Percentiles rank a stretch among this genome's conserved stretches.
Evolutionary conservation across 2,797 vertebrate genomes (phyloP).

Genomic region (Rhynchonycteris naso): DNA sequence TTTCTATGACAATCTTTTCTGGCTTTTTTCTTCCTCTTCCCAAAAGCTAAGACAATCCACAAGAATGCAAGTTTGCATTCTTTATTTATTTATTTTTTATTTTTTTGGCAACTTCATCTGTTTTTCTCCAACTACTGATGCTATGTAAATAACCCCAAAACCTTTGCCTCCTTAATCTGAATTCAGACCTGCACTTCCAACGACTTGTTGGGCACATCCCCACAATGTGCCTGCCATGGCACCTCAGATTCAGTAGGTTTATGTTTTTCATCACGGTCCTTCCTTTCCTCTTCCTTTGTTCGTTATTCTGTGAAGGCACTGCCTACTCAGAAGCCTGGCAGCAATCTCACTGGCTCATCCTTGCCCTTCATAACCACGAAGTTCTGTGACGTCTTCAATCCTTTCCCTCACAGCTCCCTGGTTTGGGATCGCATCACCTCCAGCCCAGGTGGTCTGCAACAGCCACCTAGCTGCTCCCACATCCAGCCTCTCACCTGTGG

Average conservation of each 20-base stretch:
- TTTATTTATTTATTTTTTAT: not conserved
- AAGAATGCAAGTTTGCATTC: conserved; percentile 13
- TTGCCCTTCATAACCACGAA: not conserved
- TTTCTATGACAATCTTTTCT: not conserved
- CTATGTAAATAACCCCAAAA: not conserved
- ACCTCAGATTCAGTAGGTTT: not conserved
- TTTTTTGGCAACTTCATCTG: not conserved
- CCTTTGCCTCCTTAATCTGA: not conserved
- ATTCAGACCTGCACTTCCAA: not conserved
- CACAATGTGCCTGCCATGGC: accelerated
- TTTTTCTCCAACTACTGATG: not conserved
- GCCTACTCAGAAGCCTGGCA: not conserved
- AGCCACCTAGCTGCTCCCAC: not conserved
- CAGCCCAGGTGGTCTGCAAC: not conserved
- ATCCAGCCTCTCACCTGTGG: not conserved
- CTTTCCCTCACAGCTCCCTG: not conserved
- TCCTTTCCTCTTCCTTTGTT: not conserved
- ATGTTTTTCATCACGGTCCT: not conserved
- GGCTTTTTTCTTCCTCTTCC: conserved; percentile 36
- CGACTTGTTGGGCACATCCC: not conserved
- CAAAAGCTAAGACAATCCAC: not conserved
- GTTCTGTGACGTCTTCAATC: not conserved
- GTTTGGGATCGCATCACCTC: not conserved
- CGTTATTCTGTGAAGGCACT: not conserved
- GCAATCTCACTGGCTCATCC: not conserved